Base-by-base conservation (phyloP, 2,888 invertebrate species). In the Automeris io region DNA sequence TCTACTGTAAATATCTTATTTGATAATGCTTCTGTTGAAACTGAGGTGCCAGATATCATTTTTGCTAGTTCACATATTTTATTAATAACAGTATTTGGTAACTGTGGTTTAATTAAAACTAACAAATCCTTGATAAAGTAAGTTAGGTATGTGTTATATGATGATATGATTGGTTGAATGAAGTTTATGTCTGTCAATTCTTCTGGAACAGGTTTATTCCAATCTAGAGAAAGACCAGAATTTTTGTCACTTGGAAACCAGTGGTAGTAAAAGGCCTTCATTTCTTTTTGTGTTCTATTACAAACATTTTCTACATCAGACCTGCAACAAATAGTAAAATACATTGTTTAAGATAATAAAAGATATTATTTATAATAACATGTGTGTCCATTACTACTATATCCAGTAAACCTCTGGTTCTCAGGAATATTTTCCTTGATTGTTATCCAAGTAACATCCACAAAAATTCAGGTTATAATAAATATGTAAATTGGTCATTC, bases 1-100 rank as follows among this genome's bases (percentile, higher is more conserved):
- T 83, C 64, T 3, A 80, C 52, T 23, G 87, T 86, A 47, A 85
- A 88, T 45, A 87, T 72, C 53, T 70, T 72, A 25, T 59, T 57
- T 43, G 67, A 43, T 24, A 59, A 41, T 8, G 37, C 11, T 49
- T 8, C 64, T 64, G 18, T 73, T 61, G 35, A 72, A 32, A 56
- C 54, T 39, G 13, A 7, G 1, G 22, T 32, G 9, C 31, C 37
- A 5, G 79, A 70, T 57, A 87, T 73, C 23, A 85, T 45, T 50
- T 70, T 63, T 16, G 81, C 69, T 33, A 87, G 51, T 18, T 62
- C 62, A 51, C 63, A 74, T 46, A 73, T 62, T 52, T 65, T 73
- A 9, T 55, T 56, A 39, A 48, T 48, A 19, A 70, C 63, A 13
- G 25, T 9, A 32, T 46, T 47, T 11, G 81, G 73, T 42, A 87